Percentiles rank a stretch among this genome's conserved stretches.
Conservation (phyloP, 2,113 vertebrate species). For the Nibea albiflora region DNA sequence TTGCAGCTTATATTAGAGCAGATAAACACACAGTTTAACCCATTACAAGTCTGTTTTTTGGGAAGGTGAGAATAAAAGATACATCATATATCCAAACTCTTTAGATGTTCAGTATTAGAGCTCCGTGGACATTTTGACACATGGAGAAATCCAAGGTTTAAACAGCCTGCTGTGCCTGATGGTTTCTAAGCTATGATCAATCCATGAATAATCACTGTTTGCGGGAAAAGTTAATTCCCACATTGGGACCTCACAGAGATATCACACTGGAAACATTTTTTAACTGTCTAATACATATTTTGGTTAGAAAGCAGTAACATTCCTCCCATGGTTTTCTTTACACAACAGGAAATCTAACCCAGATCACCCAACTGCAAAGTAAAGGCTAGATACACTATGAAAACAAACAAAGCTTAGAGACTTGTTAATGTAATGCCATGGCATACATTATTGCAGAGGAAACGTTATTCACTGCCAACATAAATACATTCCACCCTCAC, state of each 20-base stretch:
- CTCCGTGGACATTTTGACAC: not conserved
- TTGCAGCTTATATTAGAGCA: not conserved
- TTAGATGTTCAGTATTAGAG: not conserved
- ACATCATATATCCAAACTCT: not conserved
- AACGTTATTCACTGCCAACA: conserved; percentile 70
- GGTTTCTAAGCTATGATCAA: not conserved
- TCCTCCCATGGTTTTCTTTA: conserved; percentile 71
- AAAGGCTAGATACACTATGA: conserved; percentile 76
- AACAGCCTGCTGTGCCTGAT: not conserved
- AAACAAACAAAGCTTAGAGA: conserved; percentile 80
- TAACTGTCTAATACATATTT: not conserved
- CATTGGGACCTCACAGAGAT: conserved; percentile 18
- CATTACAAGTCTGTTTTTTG: not conserved
- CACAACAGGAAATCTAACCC: conserved; percentile 78
- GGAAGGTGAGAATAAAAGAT: not conserved
- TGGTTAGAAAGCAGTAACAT: conserved; percentile 42
- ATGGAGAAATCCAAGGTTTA: not conserved
- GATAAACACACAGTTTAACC: not conserved
- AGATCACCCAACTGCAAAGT: conserved; percentile 77
- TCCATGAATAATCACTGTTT: not conserved
- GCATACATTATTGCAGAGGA: conserved; percentile 72
- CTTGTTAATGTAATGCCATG: conserved; percentile 77
- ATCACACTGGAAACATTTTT: not conserved
- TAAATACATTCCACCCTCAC: conserved; percentile 68
- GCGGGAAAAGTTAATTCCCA: not conserved